A percentile compares a stretch with the other conserved stretches of the same genome.
Evolutionary conservation across 2,797 vertebrate species (phyloP).

Genomic region (Acestrorhynchus altus): DNA sequence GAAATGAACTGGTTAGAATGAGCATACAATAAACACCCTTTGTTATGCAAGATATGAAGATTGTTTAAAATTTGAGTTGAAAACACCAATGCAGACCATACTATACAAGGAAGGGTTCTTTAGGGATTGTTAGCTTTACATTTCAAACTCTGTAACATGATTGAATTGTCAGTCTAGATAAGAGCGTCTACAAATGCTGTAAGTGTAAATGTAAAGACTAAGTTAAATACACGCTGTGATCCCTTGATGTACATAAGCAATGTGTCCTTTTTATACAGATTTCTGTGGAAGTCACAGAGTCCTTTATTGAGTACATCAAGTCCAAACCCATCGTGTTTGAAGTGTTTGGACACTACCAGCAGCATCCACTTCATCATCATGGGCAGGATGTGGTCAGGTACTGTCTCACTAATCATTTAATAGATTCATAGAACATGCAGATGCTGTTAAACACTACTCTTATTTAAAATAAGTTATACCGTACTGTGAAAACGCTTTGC

Average conservation of each 20-base stretch:
- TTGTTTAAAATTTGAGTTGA: too few relatives aligned
- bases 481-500: too few relatives aligned
- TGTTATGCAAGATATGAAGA: too few relatives aligned
- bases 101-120: too few relatives aligned
- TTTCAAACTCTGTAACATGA: too few relatives aligned
- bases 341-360: constrained; percentile 99
- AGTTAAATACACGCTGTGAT: too few relatives aligned
- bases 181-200: too few relatives aligned
- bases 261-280: constrained; percentile 73
- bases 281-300: constrained; percentile 96
- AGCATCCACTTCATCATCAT: constrained; percentile 89
- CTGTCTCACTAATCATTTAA: not conserved
- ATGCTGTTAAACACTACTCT: not conserved
- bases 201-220: too few relatives aligned
- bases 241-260: not conserved
- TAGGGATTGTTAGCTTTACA: too few relatives aligned
- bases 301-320: constrained; percentile 96
- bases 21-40: not conserved
- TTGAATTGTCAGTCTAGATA: too few relatives aligned
- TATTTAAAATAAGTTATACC: not conserved
- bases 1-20: not conserved
- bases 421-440: not conserved
- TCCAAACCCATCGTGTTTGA: constrained; percentile 97
- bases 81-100: too few relatives aligned
- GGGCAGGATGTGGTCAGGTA: constrained; percentile 93